These are phyloP conservation scores for Eilema sororculum DNA, from an alignment of 2,888 invertebrate genomes.

Conservation along the genomic window DNA sequence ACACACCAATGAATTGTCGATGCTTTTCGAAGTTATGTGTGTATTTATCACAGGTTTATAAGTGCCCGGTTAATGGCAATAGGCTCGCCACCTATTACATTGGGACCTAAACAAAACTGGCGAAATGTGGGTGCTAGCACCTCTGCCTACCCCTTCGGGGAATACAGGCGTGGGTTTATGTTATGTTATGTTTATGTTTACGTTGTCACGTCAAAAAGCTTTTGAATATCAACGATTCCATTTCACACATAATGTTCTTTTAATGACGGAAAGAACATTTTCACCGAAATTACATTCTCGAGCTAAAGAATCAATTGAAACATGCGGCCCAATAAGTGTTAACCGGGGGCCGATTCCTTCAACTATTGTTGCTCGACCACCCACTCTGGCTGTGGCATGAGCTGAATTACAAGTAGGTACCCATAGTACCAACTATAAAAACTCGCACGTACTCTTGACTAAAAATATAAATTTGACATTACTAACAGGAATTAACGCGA, in stretches of 20 bases:
- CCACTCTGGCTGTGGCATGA: conserved; percentile 68
- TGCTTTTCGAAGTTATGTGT: too few relatives aligned
- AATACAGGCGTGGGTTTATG: too few relatives aligned
- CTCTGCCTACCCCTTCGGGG: too few relatives aligned
- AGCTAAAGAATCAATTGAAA: conserved; percentile 75
- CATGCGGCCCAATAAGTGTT: conserved; percentile 80
- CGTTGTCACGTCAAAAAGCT: too few relatives aligned
- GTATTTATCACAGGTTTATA: too few relatives aligned
- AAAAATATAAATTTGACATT: background rate
- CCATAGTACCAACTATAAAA: conserved; percentile 50
- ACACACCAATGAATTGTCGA: too few relatives aligned
- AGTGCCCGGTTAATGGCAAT: too few relatives aligned
- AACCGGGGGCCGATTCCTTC: conserved; percentile 75
- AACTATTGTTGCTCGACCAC: conserved; percentile 71
- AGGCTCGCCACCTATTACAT: too few relatives aligned
- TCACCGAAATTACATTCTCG: conserved; percentile 37
- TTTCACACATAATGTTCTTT: conserved; percentile 29
- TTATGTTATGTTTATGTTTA: too few relatives aligned
- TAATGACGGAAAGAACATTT: conserved; percentile 44
- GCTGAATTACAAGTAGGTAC: conserved; percentile 71
- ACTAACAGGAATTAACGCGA: too few relatives aligned
- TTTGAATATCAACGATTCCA: background rate
- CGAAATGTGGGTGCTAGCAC: too few relatives aligned
- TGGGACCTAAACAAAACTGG: too few relatives aligned
- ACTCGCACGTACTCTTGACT: conserved; percentile 22